Evolutionary conservation across 2,888 invertebrate species (phyloP).

Genomic region (Acronicta aceris): DNA sequence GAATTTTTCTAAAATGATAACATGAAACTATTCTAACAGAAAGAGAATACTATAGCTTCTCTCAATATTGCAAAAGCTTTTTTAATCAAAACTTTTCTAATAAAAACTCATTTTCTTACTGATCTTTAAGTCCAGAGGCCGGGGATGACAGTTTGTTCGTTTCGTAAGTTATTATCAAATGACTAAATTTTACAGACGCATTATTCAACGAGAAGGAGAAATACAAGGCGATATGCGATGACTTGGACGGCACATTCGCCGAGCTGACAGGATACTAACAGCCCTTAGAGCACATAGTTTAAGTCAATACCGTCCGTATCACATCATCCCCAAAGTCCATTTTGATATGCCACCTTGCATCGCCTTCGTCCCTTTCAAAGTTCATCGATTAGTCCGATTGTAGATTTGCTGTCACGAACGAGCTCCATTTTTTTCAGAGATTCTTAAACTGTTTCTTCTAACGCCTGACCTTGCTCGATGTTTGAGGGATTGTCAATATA

Average conservation of each 20-base stretch:
- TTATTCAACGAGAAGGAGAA: conserved; percentile 96
- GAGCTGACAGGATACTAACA: conserved; percentile 98
- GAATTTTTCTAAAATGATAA: conserved; percentile 38
- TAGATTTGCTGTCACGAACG: conserved; percentile 45
- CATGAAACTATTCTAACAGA: conserved; percentile 65
- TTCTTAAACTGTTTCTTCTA: conserved; percentile 61
- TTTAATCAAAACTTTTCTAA: conserved; percentile 69
- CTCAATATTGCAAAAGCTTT: conserved; percentile 64
- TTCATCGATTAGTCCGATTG: conserved; percentile 47
- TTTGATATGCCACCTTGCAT: conserved; percentile 61
- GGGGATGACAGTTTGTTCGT: conserved; percentile 36
- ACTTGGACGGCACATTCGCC: conserved; percentile 98
- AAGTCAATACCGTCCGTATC: conserved; percentile 77
- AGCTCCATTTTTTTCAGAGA: conserved; percentile 48
- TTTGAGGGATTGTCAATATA: conserved; percentile 69
- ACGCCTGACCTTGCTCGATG: conserved; percentile 66
- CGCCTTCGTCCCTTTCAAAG: conserved; percentile 33
- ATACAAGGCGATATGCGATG: conserved; percentile 99
- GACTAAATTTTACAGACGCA: conserved; percentile 92
- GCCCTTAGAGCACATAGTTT: conserved; percentile 79
- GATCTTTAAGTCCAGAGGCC: conserved; percentile 37
- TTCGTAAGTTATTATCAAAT: conserved; percentile 74
- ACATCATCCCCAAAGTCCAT: conserved; percentile 62
- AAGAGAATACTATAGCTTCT: conserved; percentile 77
- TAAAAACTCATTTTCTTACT: conserved; percentile 52